Percentiles rank a stretch among this genome's conserved stretches.
Evolutionary conservation across 1,140 invertebrate species (phyloP).

Genomic region (Bombus terrestris): DNA sequence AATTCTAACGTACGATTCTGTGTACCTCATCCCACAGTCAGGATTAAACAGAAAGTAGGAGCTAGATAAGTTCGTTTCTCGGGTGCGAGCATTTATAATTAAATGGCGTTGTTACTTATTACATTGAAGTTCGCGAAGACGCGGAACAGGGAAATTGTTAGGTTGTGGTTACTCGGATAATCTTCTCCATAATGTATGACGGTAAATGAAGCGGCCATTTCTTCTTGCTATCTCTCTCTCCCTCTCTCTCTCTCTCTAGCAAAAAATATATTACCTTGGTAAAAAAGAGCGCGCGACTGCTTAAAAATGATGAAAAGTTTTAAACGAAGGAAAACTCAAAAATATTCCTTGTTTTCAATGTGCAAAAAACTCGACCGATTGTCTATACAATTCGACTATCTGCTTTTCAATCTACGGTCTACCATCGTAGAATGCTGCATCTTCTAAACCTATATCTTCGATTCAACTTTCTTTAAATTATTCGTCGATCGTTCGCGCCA

Average conservation of each 20-base stretch:
- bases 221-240: conserved; percentile 9
- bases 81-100: conserved; percentile 77
- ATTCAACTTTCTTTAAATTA: background rate
- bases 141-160: conserved; percentile 74
- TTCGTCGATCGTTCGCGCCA: too few species aligned
- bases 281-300: background rate
- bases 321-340: background rate
- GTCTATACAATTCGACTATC: background rate
- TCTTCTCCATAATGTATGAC: conserved; percentile 75
- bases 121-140: conserved; percentile 78
- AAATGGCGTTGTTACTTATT: conserved; percentile 78
- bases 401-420: background rate
- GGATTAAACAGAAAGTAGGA: conserved; percentile 66
- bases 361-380: background rate
- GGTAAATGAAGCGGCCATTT: conserved; percentile 64
- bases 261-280: background rate
- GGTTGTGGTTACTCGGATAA: conserved; percentile 77
- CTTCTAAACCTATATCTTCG: background rate
- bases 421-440: background rate
- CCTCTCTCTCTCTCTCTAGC: background rate
- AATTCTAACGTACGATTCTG: conserved; percentile 55
- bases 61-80: conserved; percentile 68
- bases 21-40: conserved; percentile 33
- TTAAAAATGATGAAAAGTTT: background rate
- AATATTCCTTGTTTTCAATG: background rate